These are phyloP conservation scores for Choristoneura rosaceana DNA, from an alignment of 2,888 invertebrate genomes.

Conservation along the genomic window DNA sequence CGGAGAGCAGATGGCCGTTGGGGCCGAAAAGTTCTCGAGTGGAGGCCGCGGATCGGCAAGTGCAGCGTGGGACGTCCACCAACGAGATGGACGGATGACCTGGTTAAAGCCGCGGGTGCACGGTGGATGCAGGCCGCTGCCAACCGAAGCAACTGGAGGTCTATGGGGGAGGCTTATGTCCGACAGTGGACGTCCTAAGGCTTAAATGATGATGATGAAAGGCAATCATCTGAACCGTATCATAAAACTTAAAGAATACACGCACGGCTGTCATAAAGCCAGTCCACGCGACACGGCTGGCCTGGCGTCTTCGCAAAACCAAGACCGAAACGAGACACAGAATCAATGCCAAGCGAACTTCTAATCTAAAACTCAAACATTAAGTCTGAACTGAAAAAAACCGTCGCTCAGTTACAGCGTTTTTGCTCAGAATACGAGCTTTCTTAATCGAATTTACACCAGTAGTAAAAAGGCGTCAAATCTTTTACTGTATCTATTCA, in stretches of 20 bases:
- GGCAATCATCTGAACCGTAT: background rate
- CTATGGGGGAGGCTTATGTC: no score
- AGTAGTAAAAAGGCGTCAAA: background rate
- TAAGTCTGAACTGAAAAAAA: background rate
- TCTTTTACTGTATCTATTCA: background rate
- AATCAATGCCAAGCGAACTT: background rate
- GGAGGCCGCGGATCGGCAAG: no score
- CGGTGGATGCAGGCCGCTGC: no score
- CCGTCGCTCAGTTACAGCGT: background rate
- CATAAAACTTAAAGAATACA: conserved; percentile 12
- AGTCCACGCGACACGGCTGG: background rate
- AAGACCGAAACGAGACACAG: background rate
- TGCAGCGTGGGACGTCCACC: no score
- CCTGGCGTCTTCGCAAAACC: conserved; percentile 2
- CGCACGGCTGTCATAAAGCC: conserved; percentile 14
- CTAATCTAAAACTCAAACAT: background rate
- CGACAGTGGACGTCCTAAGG: no score
- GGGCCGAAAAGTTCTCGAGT: no score
- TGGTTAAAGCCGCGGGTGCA: no score
- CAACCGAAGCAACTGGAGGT: no score
- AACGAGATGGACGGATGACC: no score
- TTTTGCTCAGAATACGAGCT: background rate
- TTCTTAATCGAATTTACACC: background rate
- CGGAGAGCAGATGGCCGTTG: no score
- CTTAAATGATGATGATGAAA: no score